phyloP scores from a whole-genome alignment of 2,888 invertebrate species.

The Meta bourneti region DNA sequence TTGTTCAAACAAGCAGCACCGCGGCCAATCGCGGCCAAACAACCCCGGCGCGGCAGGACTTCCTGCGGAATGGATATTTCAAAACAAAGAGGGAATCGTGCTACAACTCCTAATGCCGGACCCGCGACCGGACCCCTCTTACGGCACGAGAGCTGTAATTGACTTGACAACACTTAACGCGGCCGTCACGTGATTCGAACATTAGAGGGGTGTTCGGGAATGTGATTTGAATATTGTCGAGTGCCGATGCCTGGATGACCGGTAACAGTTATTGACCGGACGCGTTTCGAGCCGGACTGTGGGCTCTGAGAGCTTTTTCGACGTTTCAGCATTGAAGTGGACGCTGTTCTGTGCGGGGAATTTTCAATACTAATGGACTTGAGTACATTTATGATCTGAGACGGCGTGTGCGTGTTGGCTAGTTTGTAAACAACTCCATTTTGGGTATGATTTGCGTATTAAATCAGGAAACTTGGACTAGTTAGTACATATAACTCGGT shows the following conservation, averaged over 20 bases:
- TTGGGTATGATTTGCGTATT: too few relatives aligned
- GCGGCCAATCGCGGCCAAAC: background rate
- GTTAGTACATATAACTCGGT: too few relatives aligned
- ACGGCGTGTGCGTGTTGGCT: too few relatives aligned
- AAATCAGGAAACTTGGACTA: too few relatives aligned
- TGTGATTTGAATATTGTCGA: constrained; percentile 57
- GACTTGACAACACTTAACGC: constrained; percentile 50
- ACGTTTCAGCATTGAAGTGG: background rate
- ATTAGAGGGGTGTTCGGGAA: constrained; percentile 33
- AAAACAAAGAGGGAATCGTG: constrained; percentile 27
- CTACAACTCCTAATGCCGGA: constrained; percentile 11
- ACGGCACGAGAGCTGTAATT: constrained; percentile 51
- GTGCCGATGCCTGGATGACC: background rate
- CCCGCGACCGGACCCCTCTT: constrained; percentile 13
- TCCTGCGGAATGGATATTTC: background rate
- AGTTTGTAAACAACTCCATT: too few relatives aligned
- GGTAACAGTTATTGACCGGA: background rate
- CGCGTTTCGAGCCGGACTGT: background rate
- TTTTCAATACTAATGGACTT: background rate
- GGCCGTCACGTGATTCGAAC: constrained; percentile 44
- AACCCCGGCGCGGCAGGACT: constrained; percentile 7
- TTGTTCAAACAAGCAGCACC: constrained; percentile 15
- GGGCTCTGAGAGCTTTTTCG: background rate
- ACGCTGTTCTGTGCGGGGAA: background rate
- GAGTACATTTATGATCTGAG: background rate